These are phyloP conservation scores for Trinectes maculatus DNA, from an alignment of 2,113 vertebrate genomes.

Conservation along the genomic window DNA sequence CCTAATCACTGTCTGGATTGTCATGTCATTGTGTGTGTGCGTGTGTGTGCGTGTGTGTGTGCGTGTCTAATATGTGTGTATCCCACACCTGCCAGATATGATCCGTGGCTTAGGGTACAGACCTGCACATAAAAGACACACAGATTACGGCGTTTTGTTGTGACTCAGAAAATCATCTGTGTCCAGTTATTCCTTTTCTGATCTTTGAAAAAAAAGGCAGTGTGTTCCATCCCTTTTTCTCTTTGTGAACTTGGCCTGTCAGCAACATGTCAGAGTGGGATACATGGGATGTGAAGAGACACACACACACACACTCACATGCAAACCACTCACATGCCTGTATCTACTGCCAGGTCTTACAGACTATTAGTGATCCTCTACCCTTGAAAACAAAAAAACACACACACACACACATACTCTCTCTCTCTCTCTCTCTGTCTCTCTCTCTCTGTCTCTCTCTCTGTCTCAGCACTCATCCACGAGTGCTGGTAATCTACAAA, in stretches of 20 bases:
- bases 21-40: background rate
- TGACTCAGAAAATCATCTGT: constrained; percentile 24
- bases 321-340: constrained; percentile 20
- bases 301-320: constrained; percentile 2
- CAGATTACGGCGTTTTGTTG: constrained; percentile 37
- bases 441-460: background rate
- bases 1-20: constrained; percentile 3
- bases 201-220: constrained; percentile 36
- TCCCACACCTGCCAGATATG: constrained; percentile 13
- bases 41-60: background rate
- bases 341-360: constrained; percentile 48
- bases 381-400: constrained; percentile 58
- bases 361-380: constrained; percentile 58
- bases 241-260: constrained; percentile 2
- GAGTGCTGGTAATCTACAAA: constrained; percentile 32
- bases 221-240: constrained; percentile 41
- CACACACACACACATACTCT: background rate
- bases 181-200: constrained; percentile 18
- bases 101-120: constrained; percentile 15
- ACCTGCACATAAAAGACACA: constrained; percentile 11
- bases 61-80: background rate
- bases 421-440: background rate
- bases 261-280: constrained; percentile 7
- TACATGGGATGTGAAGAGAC: constrained; percentile 4
- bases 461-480: constrained; percentile 17